Evolutionary conservation across 2,888 invertebrate species (phyloP), one percentile per base, ranked within the genome.

Genomic region (Shargacucullia verbasci): DNA sequence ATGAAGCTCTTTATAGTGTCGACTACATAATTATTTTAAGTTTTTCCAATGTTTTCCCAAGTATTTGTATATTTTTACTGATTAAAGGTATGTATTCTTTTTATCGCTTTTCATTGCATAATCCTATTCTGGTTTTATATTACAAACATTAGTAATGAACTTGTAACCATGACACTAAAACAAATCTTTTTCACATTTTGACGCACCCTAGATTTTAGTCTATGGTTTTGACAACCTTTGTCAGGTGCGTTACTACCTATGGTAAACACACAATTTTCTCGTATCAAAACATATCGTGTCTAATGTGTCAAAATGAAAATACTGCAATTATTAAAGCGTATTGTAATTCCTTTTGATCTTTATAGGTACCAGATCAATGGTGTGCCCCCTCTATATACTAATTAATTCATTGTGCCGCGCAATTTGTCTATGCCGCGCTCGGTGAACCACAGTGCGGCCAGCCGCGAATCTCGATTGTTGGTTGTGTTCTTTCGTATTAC

Each of bases 171-270:
- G 62, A 48, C 67, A 63, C 10, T 33, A 20, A 82, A 85, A 81
- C 38, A 72, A 74, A 76, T 66, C 57, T 53, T 39, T 67, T 54
- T 46, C 10, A 57, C 50, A 72, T 73, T 79, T 76, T 54, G 61
- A 47, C 37, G 48, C 37, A 20, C 44, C 76, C 62, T 71, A 71
- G 8, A 57, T 40, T 46, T 33, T 77, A 75, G 75, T 80, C 73
- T 84, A 78, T 80, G 79, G 55, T 73, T 60, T 49, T 84, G 86
- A 85, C 84, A 81, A 81, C 71, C 70, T 74, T 81, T 86, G 86
- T 85, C 85, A 86, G 70, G 59, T 58, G 46, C 43, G 59, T 12
- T 71, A 67, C 48, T 43, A 45, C 0, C 2, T 20, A 20, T 4
- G 20, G 10, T 10, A 34, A 50, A 52, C 54, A 60, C 53, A 2